phyloP scores from a whole-genome alignment of 1,140 invertebrate species.

The Megathymus violae region DNA sequence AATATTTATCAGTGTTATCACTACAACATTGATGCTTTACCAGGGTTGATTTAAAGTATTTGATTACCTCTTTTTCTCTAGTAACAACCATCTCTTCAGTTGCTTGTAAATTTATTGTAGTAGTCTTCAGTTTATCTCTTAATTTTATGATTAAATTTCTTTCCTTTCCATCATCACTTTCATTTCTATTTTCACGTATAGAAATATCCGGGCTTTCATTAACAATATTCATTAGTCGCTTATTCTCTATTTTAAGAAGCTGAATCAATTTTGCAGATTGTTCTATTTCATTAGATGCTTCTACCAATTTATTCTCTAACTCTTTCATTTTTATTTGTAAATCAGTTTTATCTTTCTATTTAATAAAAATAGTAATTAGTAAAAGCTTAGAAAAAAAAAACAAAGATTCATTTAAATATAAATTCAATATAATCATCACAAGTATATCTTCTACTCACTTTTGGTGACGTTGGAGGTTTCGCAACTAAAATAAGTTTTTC shows the following conservation, averaged over 20 bases:
- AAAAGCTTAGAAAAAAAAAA: background rate
- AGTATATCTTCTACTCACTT: conserved; percentile 42
- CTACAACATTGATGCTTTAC: no score
- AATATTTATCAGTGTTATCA: no score
- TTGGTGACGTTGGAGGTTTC: conserved; percentile 38
- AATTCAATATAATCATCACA: no score
- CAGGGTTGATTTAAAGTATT: no score
- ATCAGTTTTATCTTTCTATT: conserved; percentile 80
- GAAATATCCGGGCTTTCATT: conserved; percentile 52
- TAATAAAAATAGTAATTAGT: conserved; percentile 13
- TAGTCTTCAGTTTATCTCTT: conserved; percentile 56
- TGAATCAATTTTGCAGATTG: conserved; percentile 68
- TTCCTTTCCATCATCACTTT: conserved; percentile 69
- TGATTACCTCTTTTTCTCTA: conserved; percentile 73
- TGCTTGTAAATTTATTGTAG: conserved; percentile 51
- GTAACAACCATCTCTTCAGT: conserved; percentile 60
- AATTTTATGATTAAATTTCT: conserved; percentile 59
- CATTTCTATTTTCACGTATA: conserved; percentile 58
- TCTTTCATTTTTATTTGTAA: conserved; percentile 87
- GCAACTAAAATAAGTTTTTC: conserved; percentile 45
- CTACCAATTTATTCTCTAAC: conserved; percentile 87
- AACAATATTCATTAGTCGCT: conserved; percentile 52
- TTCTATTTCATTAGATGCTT: conserved; percentile 88
- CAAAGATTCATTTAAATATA: background rate
- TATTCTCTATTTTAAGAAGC: conserved; percentile 62